These are phyloP conservation scores for Drosophila prostipennis DNA, from an alignment of 2,888 invertebrate genomes.

Conservation along the genomic window DNA sequence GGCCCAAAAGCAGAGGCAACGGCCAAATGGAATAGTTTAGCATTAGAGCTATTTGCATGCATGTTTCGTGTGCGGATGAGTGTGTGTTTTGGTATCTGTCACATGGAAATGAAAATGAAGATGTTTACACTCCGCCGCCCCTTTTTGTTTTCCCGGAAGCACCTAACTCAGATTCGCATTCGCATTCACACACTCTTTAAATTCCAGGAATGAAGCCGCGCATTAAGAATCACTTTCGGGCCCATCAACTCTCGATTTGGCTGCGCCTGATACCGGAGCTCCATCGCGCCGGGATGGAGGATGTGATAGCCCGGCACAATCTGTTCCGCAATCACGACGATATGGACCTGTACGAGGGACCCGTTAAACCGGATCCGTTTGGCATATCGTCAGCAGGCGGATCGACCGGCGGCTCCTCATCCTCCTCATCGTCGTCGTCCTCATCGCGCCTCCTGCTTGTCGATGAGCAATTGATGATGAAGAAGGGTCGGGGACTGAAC, in stretches of 20 bases:
- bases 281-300: conserved; percentile 94
- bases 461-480: conserved; percentile 82
- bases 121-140: conserved; percentile 45
- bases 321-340: conserved; percentile 95
- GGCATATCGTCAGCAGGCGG: conserved; percentile 53
- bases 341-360: conserved; percentile 94
- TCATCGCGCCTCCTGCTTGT: conserved; percentile 80
- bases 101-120: conserved; percentile 46
- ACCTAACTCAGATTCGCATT: conserved; percentile 5
- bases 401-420: conserved; percentile 54
- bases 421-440: conserved; percentile 59
- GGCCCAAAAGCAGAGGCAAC: conserved; percentile 44
- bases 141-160: conserved; percentile 19
- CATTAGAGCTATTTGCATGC: conserved; percentile 59
- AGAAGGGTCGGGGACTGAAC: conserved; percentile 79
- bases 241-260: conserved; percentile 98
- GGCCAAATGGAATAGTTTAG: conserved; percentile 50
- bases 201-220: conserved; percentile 93
- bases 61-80: conserved; percentile 39
- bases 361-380: conserved; percentile 93
- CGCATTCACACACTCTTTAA: conserved; percentile 24
- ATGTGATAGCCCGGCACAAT: conserved; percentile 94
- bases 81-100: conserved; percentile 43
- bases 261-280: conserved; percentile 95
- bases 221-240: conserved; percentile 96